Base-by-base conservation (phyloP, 2,797 vertebrate genomes). In the Anniella stebbinsi region DNA sequence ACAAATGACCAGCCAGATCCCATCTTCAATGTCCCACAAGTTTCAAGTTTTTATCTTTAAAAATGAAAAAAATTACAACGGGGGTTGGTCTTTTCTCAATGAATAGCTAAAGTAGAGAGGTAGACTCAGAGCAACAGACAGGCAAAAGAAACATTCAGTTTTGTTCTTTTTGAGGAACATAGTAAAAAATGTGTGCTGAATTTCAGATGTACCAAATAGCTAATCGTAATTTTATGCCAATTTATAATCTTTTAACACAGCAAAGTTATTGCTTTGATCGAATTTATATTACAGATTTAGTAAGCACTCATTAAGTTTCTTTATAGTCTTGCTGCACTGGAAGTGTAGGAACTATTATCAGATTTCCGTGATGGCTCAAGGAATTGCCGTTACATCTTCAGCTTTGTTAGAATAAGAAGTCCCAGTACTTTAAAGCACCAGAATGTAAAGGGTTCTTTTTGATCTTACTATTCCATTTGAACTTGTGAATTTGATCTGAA, bases 381-480 rank as follows among this genome's bases (percentile, higher is more conserved):
- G 36, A 82, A 28, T 85, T 51, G 51, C 2, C 23, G 83, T 41
- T 70, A 66, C 12, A 30, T 86, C 38, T 1, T 80, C 54, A 70
- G 0, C 57, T 93, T 38, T 78, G 7, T 11, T 78, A 90, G 12
- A 45, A n/a, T 17, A 69, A 38, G 69, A 94, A 94, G 87, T 9
- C 84, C 9, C 70, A 80, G 6, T 70, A 73, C 92, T 90, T 82
- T 15, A 93, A 73, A 89, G 63, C 7, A 88, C 8, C 13, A 89
- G 13, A 23, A 70, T n/a, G 0, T 70, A 89, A 93, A 17, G 2
- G 0, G 0, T 18, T 89, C 28, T 80, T 90, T 93, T 92, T 88
- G 4, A 86, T 88, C n/a, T 91, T 90, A 85, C 33, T 93, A 91
- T 92, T 89, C 5, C 12, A 89, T 95, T 85, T 87, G 41, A 85